Conservation (phyloP, 2,113 vertebrate species). For the Parotia lawesii region DNA sequence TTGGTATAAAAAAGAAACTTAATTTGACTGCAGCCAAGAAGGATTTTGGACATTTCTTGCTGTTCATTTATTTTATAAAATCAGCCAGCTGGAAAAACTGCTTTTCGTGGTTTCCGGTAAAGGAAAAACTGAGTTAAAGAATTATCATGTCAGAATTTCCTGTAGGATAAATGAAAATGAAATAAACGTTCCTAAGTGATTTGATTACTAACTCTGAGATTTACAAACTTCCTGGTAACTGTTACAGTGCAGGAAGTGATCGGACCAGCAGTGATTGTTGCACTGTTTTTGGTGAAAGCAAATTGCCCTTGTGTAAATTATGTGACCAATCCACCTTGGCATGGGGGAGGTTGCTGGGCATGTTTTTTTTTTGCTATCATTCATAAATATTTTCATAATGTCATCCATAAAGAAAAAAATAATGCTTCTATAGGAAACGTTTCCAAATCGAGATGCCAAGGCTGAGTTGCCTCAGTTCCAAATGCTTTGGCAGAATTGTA, state of each 20-base stretch:
- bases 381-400: background rate
- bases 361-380: background rate
- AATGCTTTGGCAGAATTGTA: conserved; percentile 18
- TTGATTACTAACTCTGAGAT: conserved; percentile 7
- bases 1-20: background rate
- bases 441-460: background rate
- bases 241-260: background rate
- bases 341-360: background rate
- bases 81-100: conserved; percentile 44
- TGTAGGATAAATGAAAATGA: conserved; percentile 39
- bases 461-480: background rate
- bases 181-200: conserved; percentile 6
- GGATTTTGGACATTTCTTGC: conserved; percentile 53
- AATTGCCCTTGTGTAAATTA: background rate
- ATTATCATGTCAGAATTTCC: conserved; percentile 44
- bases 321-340: background rate
- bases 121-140: conserved; percentile 14
- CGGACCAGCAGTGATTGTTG: background rate
- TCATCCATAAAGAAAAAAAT: background rate
- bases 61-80: conserved; percentile 44
- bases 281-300: background rate
- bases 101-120: conserved; percentile 16
- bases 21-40: conserved; percentile 53
- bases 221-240: background rate
- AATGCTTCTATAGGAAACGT: background rate